Evolutionary conservation across 2,113 vertebrate genomes (phyloP).

Genomic region (Dipodomys stephensi): DNA sequence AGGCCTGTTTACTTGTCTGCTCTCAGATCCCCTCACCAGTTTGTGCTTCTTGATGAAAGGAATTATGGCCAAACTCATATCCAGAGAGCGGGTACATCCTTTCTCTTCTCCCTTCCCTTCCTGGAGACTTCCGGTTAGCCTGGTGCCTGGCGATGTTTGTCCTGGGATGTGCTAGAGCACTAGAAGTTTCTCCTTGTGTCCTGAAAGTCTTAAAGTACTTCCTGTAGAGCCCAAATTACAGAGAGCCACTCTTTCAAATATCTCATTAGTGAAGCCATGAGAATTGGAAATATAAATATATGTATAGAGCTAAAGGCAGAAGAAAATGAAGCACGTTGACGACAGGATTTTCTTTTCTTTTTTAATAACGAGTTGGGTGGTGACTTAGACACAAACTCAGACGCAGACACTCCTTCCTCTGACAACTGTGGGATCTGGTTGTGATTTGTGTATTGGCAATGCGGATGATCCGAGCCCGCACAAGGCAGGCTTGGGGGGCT

Average conservation of each 20-base stretch:
- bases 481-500: background rate
- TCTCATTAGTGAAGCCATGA: conserved; percentile 10
- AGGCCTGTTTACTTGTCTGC: background rate
- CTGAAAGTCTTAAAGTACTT: background rate
- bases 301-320: background rate
- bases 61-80: background rate
- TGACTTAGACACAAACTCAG: background rate
- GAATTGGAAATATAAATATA: background rate
- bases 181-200: background rate
- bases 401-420: background rate
- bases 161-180: background rate
- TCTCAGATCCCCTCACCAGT: background rate
- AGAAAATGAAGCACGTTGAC: background rate
- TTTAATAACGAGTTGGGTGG: background rate
- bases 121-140: background rate
- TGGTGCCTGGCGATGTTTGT: background rate
- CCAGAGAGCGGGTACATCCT: background rate
- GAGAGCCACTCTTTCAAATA: background rate
- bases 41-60: background rate
- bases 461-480: background rate
- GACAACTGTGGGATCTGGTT: background rate
- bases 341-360: background rate
- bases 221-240: background rate
- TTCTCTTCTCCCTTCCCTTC: background rate
- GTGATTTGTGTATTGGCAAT: background rate